Percentiles rank a stretch among this genome's conserved stretches.
These are phyloP conservation scores for Latheticus oryzae DNA, from an alignment of 2,888 invertebrate genomes.

Conservation along the genomic window DNA sequence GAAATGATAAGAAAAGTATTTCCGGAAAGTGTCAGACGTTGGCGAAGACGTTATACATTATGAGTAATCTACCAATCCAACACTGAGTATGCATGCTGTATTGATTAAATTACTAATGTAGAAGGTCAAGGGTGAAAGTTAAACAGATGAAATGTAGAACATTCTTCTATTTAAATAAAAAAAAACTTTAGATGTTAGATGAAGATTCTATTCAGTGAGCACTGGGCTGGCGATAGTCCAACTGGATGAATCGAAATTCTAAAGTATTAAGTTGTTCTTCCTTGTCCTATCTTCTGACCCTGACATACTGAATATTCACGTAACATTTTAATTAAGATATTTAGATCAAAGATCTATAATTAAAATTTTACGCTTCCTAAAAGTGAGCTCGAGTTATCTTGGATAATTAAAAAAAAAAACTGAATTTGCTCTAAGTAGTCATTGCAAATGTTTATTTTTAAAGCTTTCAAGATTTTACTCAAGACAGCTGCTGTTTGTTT, in stretches of 20 bases:
- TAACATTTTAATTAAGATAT: slow-evolving; percentile 17
- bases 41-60: slow-evolving; percentile 10
- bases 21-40: slow-evolving; percentile 13
- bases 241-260: slow-evolving; percentile 21
- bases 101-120: slow-evolving; percentile 23
- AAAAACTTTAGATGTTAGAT: too few relatives aligned
- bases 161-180: too few relatives aligned
- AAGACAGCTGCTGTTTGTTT: slow-evolving; percentile 8
- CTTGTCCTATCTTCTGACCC: slow-evolving; percentile 30
- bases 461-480: background rate
- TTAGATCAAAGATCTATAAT: slow-evolving; percentile 28
- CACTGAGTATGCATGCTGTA: slow-evolving; percentile 21
- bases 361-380: too few relatives aligned
- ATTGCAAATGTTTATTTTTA: slow-evolving; percentile 8
- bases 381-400: too few relatives aligned
- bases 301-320: slow-evolving; percentile 26
- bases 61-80: slow-evolving; percentile 13
- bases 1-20: slow-evolving; percentile 20
- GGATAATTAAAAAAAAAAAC: too few relatives aligned
- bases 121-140: slow-evolving; percentile 34
- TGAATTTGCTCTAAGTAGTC: too few relatives aligned
- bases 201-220: slow-evolving; percentile 25
- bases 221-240: slow-evolving; percentile 24
- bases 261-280: slow-evolving; percentile 15
- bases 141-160: too few relatives aligned